Conservation (phyloP, 2,888 invertebrate genomes). For the Lasius fuliginosus region DNA sequence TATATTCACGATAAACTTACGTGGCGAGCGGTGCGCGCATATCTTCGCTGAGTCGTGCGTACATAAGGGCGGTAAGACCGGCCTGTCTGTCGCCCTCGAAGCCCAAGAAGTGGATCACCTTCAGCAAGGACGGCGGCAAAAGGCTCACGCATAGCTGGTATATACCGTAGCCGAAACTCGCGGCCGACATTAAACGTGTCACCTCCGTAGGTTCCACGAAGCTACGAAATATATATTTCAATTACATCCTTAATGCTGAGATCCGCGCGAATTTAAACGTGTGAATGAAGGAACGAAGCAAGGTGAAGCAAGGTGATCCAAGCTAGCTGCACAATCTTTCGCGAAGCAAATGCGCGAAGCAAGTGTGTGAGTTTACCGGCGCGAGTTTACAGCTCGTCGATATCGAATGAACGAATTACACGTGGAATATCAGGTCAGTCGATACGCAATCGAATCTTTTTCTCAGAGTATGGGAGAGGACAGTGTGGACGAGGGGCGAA, state of each 20-base stretch:
- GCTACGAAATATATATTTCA: conserved; percentile 67
- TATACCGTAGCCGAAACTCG: conserved; percentile 91
- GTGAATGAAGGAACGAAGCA: conserved; percentile 20
- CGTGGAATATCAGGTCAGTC: background rate
- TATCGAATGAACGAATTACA: background rate
- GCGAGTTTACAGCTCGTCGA: background rate
- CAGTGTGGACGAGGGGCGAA: background rate
- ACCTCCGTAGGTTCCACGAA: conserved; percentile 87
- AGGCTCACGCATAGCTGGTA: conserved; percentile 90
- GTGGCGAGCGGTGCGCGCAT: conserved; percentile 91
- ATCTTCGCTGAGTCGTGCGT: conserved; percentile 89
- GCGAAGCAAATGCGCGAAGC: background rate
- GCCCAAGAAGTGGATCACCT: conserved; percentile 89
- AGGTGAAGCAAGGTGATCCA: conserved; percentile 22
- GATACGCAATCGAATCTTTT: background rate
- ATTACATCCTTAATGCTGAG: conserved; percentile 8
- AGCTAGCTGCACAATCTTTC: conserved; percentile 5
- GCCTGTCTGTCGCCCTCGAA: conserved; percentile 89
- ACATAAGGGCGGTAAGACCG: conserved; percentile 89
- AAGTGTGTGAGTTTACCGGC: conserved; percentile 24
- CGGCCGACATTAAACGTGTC: conserved; percentile 89
- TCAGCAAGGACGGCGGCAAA: conserved; percentile 89
- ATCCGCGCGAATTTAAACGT: background rate
- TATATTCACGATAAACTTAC: conserved; percentile 83
- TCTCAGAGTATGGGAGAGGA: background rate